These are phyloP conservation scores for Microplitis manilae DNA, from an alignment of 2,888 invertebrate genomes.

Conservation along the genomic window DNA sequence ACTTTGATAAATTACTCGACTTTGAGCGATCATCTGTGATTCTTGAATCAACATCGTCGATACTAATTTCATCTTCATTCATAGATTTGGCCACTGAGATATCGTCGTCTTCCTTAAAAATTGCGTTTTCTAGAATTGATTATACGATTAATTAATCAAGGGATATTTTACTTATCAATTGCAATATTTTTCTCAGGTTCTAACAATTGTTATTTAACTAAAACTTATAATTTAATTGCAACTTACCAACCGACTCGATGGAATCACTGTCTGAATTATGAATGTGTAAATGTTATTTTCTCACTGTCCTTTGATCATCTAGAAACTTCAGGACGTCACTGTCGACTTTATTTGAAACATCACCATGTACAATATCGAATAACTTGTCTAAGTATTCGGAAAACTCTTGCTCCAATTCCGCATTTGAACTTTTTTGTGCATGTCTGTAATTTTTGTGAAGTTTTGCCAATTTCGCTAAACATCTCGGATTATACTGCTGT, in stretches of 20 bases:
- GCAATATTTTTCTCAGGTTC: too few relatives aligned
- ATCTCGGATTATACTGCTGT: background rate
- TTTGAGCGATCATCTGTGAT: background rate
- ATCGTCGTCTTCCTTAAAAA: too few relatives aligned
- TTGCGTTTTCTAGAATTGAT: too few relatives aligned
- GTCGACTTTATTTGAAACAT: conserved; percentile 6
- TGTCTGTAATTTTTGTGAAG: conserved; percentile 5
- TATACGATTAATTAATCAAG: too few relatives aligned
- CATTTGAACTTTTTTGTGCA: conserved; percentile 24
- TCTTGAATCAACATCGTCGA: too few relatives aligned
- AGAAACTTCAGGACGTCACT: conserved; percentile 5
- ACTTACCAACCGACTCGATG: too few relatives aligned
- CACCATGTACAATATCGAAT: conserved; percentile 29
- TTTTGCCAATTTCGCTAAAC: conserved; percentile 12
- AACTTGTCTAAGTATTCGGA: conserved; percentile 14
- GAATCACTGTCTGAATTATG: too few relatives aligned
- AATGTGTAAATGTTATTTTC: conserved; percentile 22
- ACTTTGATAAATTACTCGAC: conserved; percentile 3
- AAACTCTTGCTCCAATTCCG: conserved; percentile 12
- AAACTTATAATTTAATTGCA: too few relatives aligned
- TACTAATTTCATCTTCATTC: too few relatives aligned
- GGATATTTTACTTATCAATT: too few relatives aligned
- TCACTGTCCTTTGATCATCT: conserved; percentile 8
- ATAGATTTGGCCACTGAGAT: too few relatives aligned
- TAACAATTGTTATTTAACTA: too few relatives aligned